Evolutionary conservation across 2,797 vertebrate species (phyloP).

Genomic region (Australoheros facetus): DNA sequence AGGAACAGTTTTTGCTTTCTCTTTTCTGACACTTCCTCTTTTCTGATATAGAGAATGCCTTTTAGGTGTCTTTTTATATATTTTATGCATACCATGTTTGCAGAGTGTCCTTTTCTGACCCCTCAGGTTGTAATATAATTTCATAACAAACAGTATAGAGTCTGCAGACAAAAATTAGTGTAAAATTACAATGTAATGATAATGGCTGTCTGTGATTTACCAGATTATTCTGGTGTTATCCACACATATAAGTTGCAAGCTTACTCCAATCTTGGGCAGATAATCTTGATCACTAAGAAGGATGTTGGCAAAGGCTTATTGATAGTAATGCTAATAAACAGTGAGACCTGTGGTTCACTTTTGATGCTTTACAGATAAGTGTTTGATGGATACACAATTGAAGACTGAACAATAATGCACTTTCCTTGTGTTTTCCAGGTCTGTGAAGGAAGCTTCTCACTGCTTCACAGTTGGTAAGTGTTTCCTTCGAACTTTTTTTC

Average conservation of each 20-base stretch:
- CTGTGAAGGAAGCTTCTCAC: constrained; percentile 60
- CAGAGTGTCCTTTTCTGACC: constrained; percentile 51
- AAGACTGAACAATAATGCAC: constrained; percentile 58
- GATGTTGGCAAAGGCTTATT: constrained; percentile 59
- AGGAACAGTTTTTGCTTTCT: constrained; percentile 22
- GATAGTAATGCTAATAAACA: constrained; percentile 63
- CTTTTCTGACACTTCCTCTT: not conserved
- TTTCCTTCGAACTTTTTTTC: constrained; percentile 30
- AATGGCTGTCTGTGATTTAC: constrained; percentile 60
- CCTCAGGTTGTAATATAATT: constrained; percentile 66
- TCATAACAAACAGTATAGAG: constrained; percentile 61
- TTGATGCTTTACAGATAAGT: constrained; percentile 30
- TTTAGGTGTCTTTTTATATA: constrained; percentile 48
- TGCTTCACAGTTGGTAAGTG: constrained; percentile 76
- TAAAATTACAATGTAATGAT: constrained; percentile 65
- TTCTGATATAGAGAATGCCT: constrained; percentile 2
- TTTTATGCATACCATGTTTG: constrained; percentile 45
- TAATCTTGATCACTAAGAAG: constrained; percentile 67
- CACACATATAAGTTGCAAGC: constrained; percentile 51
- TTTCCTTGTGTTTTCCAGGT: constrained; percentile 77
- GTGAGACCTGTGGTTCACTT: constrained; percentile 53
- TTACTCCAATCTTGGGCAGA: constrained; percentile 62
- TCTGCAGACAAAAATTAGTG: constrained; percentile 51
- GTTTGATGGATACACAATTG: constrained; percentile 53
- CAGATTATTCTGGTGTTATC: constrained; percentile 66